These are phyloP conservation scores for Iselma pallidipennis DNA, from an alignment of 2,888 invertebrate genomes.

Conservation along the genomic window DNA sequence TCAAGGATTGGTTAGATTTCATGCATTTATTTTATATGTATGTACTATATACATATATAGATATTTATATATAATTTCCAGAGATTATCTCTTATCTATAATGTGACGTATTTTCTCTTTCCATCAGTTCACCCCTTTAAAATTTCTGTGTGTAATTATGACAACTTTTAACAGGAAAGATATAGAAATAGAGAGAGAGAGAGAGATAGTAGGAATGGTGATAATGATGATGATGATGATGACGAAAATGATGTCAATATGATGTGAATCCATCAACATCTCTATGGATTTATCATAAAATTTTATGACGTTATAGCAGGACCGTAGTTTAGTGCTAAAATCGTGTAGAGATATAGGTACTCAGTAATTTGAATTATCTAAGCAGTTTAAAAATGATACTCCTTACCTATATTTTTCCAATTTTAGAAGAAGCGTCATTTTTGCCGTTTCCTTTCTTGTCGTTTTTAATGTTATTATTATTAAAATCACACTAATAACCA, in stretches of 20 bases:
- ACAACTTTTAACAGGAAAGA: conserved; percentile 4
- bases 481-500: too few species aligned
- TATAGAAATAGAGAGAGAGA: background rate
- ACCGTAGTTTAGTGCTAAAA: too few species aligned
- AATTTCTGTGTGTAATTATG: conserved; percentile 7
- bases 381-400: too few species aligned
- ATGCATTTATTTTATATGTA: conserved; percentile 38
- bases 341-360: too few species aligned
- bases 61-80: background rate
- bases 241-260: background rate
- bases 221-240: background rate
- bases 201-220: background rate
- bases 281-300: background rate
- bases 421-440: too few species aligned
- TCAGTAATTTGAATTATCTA: too few species aligned
- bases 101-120: conserved; percentile 7
- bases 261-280: background rate
- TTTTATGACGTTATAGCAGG: background rate
- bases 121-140: background rate
- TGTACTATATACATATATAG: background rate
- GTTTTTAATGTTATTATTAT: too few species aligned
- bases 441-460: too few species aligned
- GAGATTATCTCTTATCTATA: conserved; percentile 15
- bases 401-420: too few species aligned
- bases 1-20: conserved; percentile 41